Evolutionary conservation across 2,888 invertebrate genomes (phyloP).

Genomic region (Lissonota sp.): DNA sequence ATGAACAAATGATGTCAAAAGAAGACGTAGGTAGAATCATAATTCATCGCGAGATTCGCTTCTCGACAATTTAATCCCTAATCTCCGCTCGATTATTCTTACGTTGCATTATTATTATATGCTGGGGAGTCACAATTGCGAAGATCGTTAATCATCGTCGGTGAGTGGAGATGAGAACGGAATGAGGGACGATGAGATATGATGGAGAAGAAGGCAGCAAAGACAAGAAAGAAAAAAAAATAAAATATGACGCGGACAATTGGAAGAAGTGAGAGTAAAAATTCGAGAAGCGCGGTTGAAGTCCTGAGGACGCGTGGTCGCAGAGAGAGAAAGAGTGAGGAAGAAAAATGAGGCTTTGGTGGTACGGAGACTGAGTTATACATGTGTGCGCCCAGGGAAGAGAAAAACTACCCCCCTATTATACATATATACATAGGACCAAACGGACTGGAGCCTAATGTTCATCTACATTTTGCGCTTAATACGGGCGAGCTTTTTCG

Average conservation of each 20-base stretch:
- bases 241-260: conserved; percentile 43
- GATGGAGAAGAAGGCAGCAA: background rate
- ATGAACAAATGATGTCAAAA: background rate
- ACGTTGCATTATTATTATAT: too few species aligned
- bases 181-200: conserved; percentile 46
- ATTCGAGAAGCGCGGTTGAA: conserved; percentile 36
- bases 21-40: background rate
- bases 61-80: conserved; percentile 41
- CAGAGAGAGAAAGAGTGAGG: conserved; percentile 43
- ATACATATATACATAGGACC: conserved; percentile 23
- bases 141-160: conserved; percentile 26
- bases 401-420: conserved; percentile 29
- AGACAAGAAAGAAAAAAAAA: conserved; percentile 23
- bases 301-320: conserved; percentile 20
- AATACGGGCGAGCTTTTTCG: conserved; percentile 68
- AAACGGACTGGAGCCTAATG: conserved; percentile 72
- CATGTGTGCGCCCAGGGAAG: conserved; percentile 17
- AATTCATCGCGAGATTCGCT: conserved; percentile 3
- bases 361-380: background rate
- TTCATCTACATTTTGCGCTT: conserved; percentile 79
- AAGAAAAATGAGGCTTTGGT: conserved; percentile 65
- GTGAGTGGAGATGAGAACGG: background rate
- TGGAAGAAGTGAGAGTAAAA: conserved; percentile 45
- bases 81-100: conserved; percentile 47
- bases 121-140: conserved; percentile 26